Evolutionary conservation across 2,797 vertebrate genomes (phyloP).

Genomic region (Eidolon dupreanum): DNA sequence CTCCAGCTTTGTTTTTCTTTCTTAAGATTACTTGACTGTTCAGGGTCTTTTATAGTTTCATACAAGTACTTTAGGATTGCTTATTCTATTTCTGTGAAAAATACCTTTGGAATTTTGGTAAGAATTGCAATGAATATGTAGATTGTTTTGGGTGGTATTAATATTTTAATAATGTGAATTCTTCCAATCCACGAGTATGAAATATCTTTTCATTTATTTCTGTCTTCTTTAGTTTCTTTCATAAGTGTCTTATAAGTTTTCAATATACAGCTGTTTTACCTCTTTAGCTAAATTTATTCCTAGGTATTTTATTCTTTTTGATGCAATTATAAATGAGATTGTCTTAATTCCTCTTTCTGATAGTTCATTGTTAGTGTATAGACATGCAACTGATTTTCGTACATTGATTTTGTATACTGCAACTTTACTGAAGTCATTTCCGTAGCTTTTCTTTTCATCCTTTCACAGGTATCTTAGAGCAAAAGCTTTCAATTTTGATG

Average conservation of each 20-base stretch:
- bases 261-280: not conserved
- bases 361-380: not conserved
- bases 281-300: not conserved
- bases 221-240: not conserved
- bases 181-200: not conserved
- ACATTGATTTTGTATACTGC: no score
- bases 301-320: not conserved
- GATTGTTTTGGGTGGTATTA: not conserved
- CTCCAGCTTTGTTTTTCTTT: not conserved
- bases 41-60: not conserved
- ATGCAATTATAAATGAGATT: not conserved
- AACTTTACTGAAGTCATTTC: not conserved
- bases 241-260: not conserved
- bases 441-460: not conserved
- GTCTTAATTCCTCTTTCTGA: not conserved
- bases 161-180: not conserved
- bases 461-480: not conserved
- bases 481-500: not conserved
- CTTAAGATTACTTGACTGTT: not conserved
- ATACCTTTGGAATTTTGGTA: not conserved
- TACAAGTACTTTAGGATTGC: not conserved
- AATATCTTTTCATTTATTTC: not conserved
- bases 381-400: not conserved
- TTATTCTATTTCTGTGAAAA: not conserved
- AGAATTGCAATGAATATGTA: not conserved